Base-by-base conservation (phyloP, 2,797 vertebrate genomes). In the Petrocephalus schoutedeni region DNA sequence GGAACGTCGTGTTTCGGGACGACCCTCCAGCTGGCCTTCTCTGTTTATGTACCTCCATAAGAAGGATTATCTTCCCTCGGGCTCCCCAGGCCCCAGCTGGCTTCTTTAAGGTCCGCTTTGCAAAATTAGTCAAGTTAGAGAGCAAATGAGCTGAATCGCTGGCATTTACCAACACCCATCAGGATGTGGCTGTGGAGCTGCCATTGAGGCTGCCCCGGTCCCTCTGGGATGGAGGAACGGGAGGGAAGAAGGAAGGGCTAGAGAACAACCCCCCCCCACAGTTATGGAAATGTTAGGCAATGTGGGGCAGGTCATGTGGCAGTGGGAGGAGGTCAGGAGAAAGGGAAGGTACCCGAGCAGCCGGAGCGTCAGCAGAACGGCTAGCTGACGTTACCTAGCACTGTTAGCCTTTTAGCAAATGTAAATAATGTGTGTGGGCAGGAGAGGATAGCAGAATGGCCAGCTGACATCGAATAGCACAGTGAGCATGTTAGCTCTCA, bases 41-140 rank as follows among this genome's bases (percentile, higher is more conserved):
- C 51, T 83, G 8, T 51, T 51, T 9, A 83, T 83, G 80, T 10
- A 10, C 49, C 80, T 83, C 80, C 21, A 23, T 74, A 28, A 83
- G 8, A 51, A 83, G 49, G 80, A n/a, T 56, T 53, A 57, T 3
- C 51, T 57, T 86, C 71, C 28, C 5, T 71, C 51, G 45, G 88
- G 12, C 4, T 23, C 7, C 19, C 12, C 49, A 23, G 0, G 51
- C 54, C 54, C 71, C 28, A 74, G 56, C 45, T 32, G 53, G 21
- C 14, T 58, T 74, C 28, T 14, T 36, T 58, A 56, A 82, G 57
- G 45, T 87, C 36, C 61, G 23, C 56, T 87, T 87, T 87, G 54
- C 85, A 87, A 83, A 83, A 53, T 77, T 16, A 74, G 61, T 64
- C 59, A 87, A 86, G 87, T 86, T 89, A 82, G 10, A 86, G 49